Evolutionary conservation across 2,888 invertebrate genomes (phyloP), one percentile per base, ranked within the genome.

Genomic region (Yponomeuta malinellus): DNA sequence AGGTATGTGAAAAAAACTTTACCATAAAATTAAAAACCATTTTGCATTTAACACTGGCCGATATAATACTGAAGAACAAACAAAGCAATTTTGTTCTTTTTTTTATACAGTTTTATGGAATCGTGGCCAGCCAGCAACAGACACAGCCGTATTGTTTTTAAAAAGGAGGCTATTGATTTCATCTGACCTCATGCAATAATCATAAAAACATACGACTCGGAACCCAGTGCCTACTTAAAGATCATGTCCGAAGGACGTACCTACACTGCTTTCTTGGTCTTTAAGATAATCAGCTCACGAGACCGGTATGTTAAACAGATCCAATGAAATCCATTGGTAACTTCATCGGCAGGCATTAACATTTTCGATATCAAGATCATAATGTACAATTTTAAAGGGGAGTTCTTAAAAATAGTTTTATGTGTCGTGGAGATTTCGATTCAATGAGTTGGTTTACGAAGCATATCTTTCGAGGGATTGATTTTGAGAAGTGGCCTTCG

Each of bases 101-200:
- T 59, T 59, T 1, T 1, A 59, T 59, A 15, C 12, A 59, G 15
- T 15, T 12, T 15, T 12, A 12, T 2, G 52, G 4, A 10, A 12
- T 59, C 12, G 52, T 15, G 52, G 0, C 52, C 52, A 59, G 52
- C 43, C 6, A 43, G 43, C 8, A 43, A 6, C 43, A 9, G 43
- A 8, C 43, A 43, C 43, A 43, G 43, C 43, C 43, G 9, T 43
- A 43, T 43, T 43, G 43, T 43, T 8, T 43, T 43, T 43, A 43
- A 43, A 43, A 43, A 59, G 4, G 52, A 59, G 52, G 52, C 52
- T 59, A 15, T 59, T 15, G 52, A 59, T 59, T 59, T 15, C 3
- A 59, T 59, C 52, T 59, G 52, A 59, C 52, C 52, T 59, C 52
- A 59, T 59, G 52, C 52, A 59, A 59, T 59, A 59, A 59, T 59